These are phyloP conservation scores for Tympanuchus pallidicinctus DNA, from an alignment of 2,113 vertebrate species.

Conservation along the genomic window DNA sequence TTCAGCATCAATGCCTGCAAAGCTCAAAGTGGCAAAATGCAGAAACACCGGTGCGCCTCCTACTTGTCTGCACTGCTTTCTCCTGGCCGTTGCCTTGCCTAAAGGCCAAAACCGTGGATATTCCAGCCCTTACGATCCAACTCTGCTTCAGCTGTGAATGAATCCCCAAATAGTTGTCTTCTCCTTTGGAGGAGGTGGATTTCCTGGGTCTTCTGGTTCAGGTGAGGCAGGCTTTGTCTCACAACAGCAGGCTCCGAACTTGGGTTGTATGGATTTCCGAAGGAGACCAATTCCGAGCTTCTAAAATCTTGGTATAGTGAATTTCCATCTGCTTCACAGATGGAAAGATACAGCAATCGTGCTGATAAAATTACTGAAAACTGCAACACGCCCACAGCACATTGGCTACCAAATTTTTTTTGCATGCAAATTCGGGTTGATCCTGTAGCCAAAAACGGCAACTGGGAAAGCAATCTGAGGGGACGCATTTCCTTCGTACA, in stretches of 20 bases:
- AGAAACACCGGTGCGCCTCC: background rate
- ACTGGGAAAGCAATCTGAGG: background rate
- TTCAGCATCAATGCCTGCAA: background rate
- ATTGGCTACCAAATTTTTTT: background rate
- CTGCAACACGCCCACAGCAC: background rate
- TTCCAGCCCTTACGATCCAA: background rate
- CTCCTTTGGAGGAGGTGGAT: background rate
- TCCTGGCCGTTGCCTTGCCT: too few relatives aligned
- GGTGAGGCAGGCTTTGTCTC: background rate
- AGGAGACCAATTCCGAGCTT: background rate
- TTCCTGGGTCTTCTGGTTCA: background rate
- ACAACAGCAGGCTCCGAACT: background rate
- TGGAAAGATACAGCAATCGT: background rate
- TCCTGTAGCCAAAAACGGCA: background rate
- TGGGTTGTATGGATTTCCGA: accelerated
- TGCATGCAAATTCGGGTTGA: background rate
- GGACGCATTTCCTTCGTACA: background rate
- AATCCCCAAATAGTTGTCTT: background rate
- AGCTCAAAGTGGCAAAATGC: background rate
- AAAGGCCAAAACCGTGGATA: accelerated
- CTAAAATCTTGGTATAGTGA: background rate
- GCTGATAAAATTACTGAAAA: background rate
- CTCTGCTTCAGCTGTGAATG: background rate
- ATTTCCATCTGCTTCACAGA: background rate
- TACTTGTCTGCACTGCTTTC: background rate